A percentile compares a stretch with the other conserved stretches of the same genome.
phyloP scores from a whole-genome alignment of 64 coral and sea anemone genomes.

The Orbicella faveolata region DNA sequence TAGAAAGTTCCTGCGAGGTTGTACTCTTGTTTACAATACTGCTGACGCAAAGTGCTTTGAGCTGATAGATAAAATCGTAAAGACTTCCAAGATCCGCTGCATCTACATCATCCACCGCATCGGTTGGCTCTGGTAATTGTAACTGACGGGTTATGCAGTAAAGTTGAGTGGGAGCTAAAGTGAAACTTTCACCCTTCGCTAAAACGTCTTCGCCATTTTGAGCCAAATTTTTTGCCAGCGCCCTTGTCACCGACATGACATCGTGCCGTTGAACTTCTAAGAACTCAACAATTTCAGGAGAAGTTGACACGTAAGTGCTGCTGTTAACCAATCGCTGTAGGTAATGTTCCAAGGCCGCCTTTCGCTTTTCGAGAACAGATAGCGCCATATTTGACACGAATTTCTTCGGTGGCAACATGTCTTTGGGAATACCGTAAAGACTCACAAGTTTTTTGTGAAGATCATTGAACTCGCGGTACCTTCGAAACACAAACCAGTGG shows the following conservation, averaged over 20 bases:
- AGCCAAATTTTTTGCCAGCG: slow-evolving; percentile 82
- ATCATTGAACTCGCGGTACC: slow-evolving; percentile 80
- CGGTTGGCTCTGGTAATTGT: slow-evolving; percentile 74
- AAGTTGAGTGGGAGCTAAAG: slow-evolving; percentile 81
- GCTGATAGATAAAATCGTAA: slow-evolving; percentile 90
- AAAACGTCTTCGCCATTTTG: slow-evolving; percentile 62
- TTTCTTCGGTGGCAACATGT: slow-evolving; percentile 95
- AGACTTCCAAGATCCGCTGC: slow-evolving; percentile 78
- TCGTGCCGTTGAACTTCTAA: slow-evolving; percentile 91
- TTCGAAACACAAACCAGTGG: slow-evolving; percentile 92
- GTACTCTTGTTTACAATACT: slow-evolving; percentile 29
- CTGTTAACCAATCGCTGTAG: slow-evolving; percentile 96
- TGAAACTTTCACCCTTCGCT: slow-evolving; percentile 60
- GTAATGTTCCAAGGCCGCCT: slow-evolving; percentile 91
- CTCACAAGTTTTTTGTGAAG: slow-evolving; percentile 77
- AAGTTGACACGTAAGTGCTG: slow-evolving; percentile 85
- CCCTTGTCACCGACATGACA: slow-evolving; percentile 82
- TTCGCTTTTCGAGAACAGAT: slow-evolving; percentile 71
- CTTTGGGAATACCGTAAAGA: slow-evolving; percentile 82
- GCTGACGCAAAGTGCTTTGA: slow-evolving; percentile 77
- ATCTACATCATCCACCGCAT: slow-evolving; percentile 47
- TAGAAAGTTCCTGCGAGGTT: slow-evolving; percentile 70
- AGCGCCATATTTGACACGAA: slow-evolving; percentile 84
- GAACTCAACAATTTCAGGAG: slow-evolving; percentile 87
- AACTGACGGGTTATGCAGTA: slow-evolving; percentile 94